Percentiles rank a stretch among this genome's conserved stretches.
Evolutionary conservation across 2,113 vertebrate species (phyloP).

Genomic region (Entelurus aequoreus): DNA sequence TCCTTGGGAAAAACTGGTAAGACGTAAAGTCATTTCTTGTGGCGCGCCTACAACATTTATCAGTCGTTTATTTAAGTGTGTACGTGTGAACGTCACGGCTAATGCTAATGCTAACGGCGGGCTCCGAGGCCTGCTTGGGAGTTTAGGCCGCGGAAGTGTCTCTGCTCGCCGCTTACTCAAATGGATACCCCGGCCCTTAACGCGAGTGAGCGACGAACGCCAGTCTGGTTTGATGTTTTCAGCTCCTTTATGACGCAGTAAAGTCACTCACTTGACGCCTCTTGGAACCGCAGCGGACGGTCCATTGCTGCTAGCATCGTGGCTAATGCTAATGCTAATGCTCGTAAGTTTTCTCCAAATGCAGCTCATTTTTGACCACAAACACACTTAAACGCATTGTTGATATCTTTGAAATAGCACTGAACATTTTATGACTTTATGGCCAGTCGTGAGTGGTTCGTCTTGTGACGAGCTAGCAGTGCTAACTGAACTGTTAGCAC

Average conservation of each 20-base stretch:
- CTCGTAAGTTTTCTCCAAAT: background rate
- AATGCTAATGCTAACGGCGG: constrained; percentile 25
- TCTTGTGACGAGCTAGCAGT: too few species aligned
- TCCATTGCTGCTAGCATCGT: background rate
- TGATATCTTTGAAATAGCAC: too few species aligned
- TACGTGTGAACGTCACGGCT: background rate
- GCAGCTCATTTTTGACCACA: background rate
- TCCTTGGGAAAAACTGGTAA: too few species aligned
- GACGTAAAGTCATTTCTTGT: too few species aligned
- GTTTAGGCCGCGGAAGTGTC: constrained; percentile 28
- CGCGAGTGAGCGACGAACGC: background rate
- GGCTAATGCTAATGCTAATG: constrained; percentile 9
- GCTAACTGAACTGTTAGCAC: too few species aligned
- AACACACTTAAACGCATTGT: too few species aligned
- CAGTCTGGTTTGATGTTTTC: background rate
- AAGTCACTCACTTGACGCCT: background rate
- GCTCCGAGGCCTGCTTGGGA: constrained; percentile 46
- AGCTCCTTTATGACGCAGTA: background rate
- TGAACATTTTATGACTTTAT: too few species aligned
- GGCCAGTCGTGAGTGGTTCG: too few species aligned
- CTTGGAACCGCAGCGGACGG: too few species aligned
- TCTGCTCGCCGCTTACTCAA: constrained; percentile 32
- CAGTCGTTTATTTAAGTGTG: background rate
- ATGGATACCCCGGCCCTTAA: constrained; percentile 32
- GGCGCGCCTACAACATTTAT: background rate